These are phyloP conservation scores for Stichopus horrens DNA, from an alignment of 53 echinoderm and acorn worm genomes.

Conservation along the genomic window DNA sequence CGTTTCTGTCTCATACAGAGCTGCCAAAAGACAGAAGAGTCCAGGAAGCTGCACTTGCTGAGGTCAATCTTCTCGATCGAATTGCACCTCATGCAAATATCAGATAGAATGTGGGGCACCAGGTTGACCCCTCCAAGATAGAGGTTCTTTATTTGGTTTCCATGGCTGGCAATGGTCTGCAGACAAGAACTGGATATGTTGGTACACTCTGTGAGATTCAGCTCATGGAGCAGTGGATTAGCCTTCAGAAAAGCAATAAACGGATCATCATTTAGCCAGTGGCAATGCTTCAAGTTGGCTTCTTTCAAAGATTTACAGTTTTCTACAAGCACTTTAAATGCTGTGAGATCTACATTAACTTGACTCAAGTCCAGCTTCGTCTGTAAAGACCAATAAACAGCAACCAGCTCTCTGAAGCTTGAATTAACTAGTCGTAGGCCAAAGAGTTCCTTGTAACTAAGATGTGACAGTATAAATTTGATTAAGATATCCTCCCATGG, in stretches of 20 bases:
- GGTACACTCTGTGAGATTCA: conserved; percentile 70
- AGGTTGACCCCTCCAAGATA: conserved; percentile 39
- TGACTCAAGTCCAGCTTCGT: conserved; percentile 58
- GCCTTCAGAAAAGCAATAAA: conserved; percentile 62
- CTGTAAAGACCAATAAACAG: conserved; percentile 57
- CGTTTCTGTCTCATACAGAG: conserved; percentile 3
- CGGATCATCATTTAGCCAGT: conserved; percentile 72
- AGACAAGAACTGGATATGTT: conserved; percentile 67
- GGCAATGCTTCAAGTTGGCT: conserved; percentile 58
- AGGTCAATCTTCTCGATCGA: conserved; percentile 8
- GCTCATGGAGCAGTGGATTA: conserved; percentile 54
- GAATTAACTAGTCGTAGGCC: conserved; percentile 65
- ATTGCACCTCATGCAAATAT: conserved; percentile 13
- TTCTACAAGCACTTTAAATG: conserved; percentile 64
- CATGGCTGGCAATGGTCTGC: conserved; percentile 60
- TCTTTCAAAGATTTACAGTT: conserved; percentile 57
- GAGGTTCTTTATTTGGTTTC: conserved; percentile 60
- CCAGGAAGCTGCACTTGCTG: conserved; percentile 6
- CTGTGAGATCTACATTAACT: conserved; percentile 48
- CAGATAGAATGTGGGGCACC: conserved; percentile 21
- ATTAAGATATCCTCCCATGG: conserved; percentile 93
- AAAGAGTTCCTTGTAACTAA: conserved; percentile 67
- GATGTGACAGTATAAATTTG: conserved; percentile 64
- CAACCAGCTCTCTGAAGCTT: conserved; percentile 64
- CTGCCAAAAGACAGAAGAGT: conserved; percentile 14